Evolutionary conservation across 2,888 invertebrate species (phyloP).

Genomic region (Rhingia rostrata): DNA sequence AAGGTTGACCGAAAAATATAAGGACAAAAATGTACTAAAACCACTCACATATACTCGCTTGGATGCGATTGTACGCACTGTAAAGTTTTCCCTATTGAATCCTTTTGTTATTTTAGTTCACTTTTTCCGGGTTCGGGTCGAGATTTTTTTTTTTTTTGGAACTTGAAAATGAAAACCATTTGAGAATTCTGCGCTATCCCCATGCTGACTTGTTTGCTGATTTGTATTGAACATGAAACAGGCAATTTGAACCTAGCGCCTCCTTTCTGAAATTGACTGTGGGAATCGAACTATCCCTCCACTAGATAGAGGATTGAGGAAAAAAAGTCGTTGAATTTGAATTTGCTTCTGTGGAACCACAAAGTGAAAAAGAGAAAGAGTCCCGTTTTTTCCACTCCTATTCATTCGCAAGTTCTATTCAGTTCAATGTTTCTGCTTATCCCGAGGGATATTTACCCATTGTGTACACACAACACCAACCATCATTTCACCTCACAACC

Average conservation of each 20-base stretch:
- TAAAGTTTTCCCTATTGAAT: slow-evolving; percentile 27
- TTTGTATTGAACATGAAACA: slow-evolving; percentile 50
- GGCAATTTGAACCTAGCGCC: slow-evolving; percentile 51
- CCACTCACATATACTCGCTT: neutral
- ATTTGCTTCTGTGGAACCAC: slow-evolving; percentile 66
- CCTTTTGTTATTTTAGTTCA: slow-evolving; percentile 52
- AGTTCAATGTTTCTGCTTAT: slow-evolving; percentile 70
- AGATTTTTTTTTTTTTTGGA: slow-evolving; percentile 14
- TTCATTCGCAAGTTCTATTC: slow-evolving; percentile 63
- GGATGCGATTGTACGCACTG: neutral
- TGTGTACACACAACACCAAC: slow-evolving; percentile 69
- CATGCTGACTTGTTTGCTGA: slow-evolving; percentile 14
- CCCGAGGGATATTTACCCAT: slow-evolving; percentile 70
- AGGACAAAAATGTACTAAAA: neutral
- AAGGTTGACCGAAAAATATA: slow-evolving; percentile 45
- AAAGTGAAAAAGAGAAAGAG: slow-evolving; percentile 32
- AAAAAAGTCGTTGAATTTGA: slow-evolving; percentile 67
- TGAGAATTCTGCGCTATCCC: slow-evolving; percentile 14
- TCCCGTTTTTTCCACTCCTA: slow-evolving; percentile 16
- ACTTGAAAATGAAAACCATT: slow-evolving; percentile 41
- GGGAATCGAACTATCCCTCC: slow-evolving; percentile 34
- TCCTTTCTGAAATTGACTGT: slow-evolving; percentile 50
- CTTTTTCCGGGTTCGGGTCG: neutral
- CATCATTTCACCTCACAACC: slow-evolving; percentile 33
- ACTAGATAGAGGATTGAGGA: neutral